phyloP scores from a whole-genome alignment of 2,113 vertebrate species.

The Emydocephalus ijimae region DNA sequence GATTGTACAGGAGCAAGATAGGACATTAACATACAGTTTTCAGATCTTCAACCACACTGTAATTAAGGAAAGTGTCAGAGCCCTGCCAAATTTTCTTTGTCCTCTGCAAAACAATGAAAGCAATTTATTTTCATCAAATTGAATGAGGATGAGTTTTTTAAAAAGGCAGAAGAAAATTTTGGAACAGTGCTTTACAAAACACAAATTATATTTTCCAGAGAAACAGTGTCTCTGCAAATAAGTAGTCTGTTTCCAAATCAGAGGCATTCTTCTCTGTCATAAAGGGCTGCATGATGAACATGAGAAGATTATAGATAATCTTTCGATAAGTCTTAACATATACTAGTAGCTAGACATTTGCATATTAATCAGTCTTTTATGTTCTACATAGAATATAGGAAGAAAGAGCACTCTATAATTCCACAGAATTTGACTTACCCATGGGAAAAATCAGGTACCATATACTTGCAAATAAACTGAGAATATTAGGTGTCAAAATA shows the following conservation, averaged over 20 bases:
- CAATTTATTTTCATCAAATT: background rate
- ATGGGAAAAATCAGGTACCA: background rate
- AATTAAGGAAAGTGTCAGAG: background rate
- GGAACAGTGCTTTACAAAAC: background rate
- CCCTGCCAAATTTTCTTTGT: background rate
- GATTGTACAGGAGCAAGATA: background rate
- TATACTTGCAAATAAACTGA: background rate
- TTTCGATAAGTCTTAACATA: background rate
- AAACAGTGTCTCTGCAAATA: background rate
- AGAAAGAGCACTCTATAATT: background rate
- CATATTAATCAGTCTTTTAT: background rate
- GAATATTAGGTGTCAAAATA: background rate
- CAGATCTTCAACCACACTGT: background rate
- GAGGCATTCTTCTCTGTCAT: background rate
- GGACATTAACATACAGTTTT: background rate
- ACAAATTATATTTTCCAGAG: background rate
- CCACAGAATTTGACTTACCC: background rate
- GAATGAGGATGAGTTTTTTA: background rate
- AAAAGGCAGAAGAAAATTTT: background rate
- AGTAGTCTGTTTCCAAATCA: background rate
- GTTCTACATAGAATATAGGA: background rate
- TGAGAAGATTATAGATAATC: background rate
- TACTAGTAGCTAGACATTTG: background rate
- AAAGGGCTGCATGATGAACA: background rate
- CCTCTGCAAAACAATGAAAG: background rate